Base-by-base conservation (phyloP, 2,113 vertebrate genomes). In the Colaptes auratus region DNA sequence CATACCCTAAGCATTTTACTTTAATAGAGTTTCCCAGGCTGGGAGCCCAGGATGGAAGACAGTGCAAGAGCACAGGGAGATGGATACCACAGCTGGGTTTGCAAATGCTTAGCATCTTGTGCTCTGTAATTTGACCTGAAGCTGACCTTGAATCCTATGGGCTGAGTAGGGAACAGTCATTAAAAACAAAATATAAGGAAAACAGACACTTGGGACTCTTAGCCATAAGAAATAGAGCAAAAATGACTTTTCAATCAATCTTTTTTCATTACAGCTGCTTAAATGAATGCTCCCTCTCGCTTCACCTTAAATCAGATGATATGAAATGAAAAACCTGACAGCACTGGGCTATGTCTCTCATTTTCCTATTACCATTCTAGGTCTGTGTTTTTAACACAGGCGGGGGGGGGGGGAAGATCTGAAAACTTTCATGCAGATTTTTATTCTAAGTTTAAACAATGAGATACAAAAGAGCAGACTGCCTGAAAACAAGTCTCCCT, bases 211-310 rank as follows among this genome's bases (percentile, higher is more conserved):
- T 90, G 86, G 65, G 88, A 85, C 86, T 82, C 59, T 63, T 91
- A 78, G 58, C 72, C 81, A 72, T 88, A 88, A 85, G 74, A 94
- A 95, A 78, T 2, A 0, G 59, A 93, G 50, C 9, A 85, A 92
- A 95, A 88, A 73, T 72, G 82, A 63, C 66, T 94, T 95, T 84
- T 69, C 72, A 90, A 72, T 96, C 75, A 92, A 86, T 95, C 48
- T 70, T 85, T 92, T 93, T 91, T 82, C 64, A 93, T 89, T 91
- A 89, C 53, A 73, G 59, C 65, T 95, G 36, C 60, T 91, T 94
- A 92, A 95, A 89, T 83, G 75, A 91, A 94, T 86, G 81, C 30
- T 85, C 71, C 55, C 44, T 86, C 69, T 84, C 12, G 7, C 70
- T 83, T 87, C 69, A 74, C 25, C 44, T 93, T 82, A 85, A 84